Base-by-base conservation (phyloP, 1,140 invertebrate species). In the Akabosia matsudoensis region DNA sequence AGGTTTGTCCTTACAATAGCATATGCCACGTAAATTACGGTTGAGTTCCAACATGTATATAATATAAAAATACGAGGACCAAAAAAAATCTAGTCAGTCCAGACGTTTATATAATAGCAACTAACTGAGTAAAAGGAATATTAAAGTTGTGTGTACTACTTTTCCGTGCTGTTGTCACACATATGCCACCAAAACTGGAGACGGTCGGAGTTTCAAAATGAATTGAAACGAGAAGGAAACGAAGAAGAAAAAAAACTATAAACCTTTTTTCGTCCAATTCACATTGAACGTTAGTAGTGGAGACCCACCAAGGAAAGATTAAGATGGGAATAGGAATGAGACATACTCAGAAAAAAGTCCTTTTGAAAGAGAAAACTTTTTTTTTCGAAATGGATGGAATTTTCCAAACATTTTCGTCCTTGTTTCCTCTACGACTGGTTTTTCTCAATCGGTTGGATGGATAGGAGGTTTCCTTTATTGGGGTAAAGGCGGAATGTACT, bases 201-300 rank as follows among this genome's bases (percentile, higher is more conserved):
- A n/a, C n/a, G n/a, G 22, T 3, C 54, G 10, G 54, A 56, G 13
- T 56, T 56, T 56, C 54, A 10, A 16, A 56, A 16, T 56, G 54
- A 56, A 56, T 56, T 10, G 54, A 56, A 56, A 56, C 54, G 22
- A 56, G n/a, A 56, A 56, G 22, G 37, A 56, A 56, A 56, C 54
- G 54, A 22, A 56, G 18, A 18, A 7, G 37, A 45, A 7, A 45
- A 18, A 45, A 45, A 45, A 45, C 37, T 18, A 56, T 7, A 45
- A 45, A 7, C 18, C 7, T 45, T 45, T 18, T 45, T 56, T 56
- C 54, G 14, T 56, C 24, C 54, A 56, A 56, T 56, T 56, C 54
- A 56, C 18, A 45, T 7, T 7, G 7, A 45, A 7, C 18, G 37
- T 45, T 45, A 45, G 18, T 7, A 45, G 37, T 45, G 37, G 37